Evolutionary conservation across 2,113 vertebrate genomes (phyloP), one percentile per base, ranked within the genome.

Genomic region (Grus americana): DNA sequence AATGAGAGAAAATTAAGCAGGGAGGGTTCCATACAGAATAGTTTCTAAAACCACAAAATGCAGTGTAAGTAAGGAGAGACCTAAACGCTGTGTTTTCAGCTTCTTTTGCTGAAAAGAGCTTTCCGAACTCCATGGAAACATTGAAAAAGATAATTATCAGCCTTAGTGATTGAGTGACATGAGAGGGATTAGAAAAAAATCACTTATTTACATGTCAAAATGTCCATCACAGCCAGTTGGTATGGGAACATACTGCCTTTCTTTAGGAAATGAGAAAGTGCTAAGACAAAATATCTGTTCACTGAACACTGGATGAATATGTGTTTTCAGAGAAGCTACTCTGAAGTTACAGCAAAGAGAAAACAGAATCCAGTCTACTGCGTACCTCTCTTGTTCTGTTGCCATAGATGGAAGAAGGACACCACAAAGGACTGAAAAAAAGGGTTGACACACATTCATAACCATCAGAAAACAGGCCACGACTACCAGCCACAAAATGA

Each of bases 71-170:
- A 94, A 88, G 36, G 68, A 94, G 70, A 92, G 42, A 91, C 49
- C 27, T 62, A 90, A 95, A 93, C 87, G 47, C 46, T 88, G 49
- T 74, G 52, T 95, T 97, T 97, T 74, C 57, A 61, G 73, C 52
- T 15, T 96, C 66, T 79, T 97, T 94, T 96, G 79, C 84, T 94
- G 94, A 97, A 97, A 98, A 90, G 80, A 92, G 84, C 78, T 95
- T 93, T 80, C 73, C 97, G 94, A 97, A 97, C 96, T 96, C 95
- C 93, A 95, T 96, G 91, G 96, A 97, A 98, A 96, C 95, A 94
- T 38, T 90, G 89, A 65, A 96, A 96, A 96, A 86, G 38, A 79
- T 79, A 95, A 79, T 95, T 92, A 89, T 15, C 17, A 96, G 27
- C 90, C 92, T 96, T 95, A 93, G 76, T 93, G 92, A 96, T 86